These are phyloP conservation scores for Ancistrus triradiatus DNA, from an alignment of 2,113 vertebrate genomes.

Conservation along the genomic window DNA sequence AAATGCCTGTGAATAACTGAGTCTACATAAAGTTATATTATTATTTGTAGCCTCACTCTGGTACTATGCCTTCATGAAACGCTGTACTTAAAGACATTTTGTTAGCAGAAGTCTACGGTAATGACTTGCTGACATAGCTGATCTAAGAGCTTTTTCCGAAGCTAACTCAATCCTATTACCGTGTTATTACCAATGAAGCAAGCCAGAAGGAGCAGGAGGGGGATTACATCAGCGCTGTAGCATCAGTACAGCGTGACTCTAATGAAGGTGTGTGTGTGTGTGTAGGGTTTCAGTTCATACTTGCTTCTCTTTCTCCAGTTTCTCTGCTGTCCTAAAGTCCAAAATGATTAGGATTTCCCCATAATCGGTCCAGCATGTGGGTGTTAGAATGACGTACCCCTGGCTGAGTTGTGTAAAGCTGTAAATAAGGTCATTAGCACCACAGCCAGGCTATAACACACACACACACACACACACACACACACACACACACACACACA, in stretches of 20 bases:
- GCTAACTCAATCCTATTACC: slow-evolving; percentile 11
- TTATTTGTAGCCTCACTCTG: no score
- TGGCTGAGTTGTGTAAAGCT: slow-evolving; percentile 15
- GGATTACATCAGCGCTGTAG: not conserved
- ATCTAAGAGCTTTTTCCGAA: slow-evolving; percentile 14
- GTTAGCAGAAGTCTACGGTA: not conserved
- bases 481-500: not conserved
- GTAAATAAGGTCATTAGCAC: slow-evolving; percentile 17
- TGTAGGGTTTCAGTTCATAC: not conserved
- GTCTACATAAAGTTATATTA: no score
- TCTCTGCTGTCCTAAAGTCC: not conserved
- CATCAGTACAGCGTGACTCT: not conserved
- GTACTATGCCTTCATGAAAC: not conserved
- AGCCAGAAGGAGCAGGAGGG: not conserved
- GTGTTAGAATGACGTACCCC: not conserved
- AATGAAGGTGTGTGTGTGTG: not conserved
- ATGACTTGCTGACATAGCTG: not conserved
- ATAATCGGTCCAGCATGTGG: slow-evolving; percentile 20
- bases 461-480: not conserved
- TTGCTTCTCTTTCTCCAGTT: not conserved
- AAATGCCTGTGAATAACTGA: no score
- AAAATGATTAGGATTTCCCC: slow-evolving; percentile 3
- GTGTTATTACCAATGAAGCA: slow-evolving; percentile 11
- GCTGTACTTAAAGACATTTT: not conserved
- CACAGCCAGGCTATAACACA: not conserved